Evolutionary conservation across 2,113 vertebrate species (phyloP), one percentile per base, ranked within the genome.

Genomic region (Condylura cristata): DNA sequence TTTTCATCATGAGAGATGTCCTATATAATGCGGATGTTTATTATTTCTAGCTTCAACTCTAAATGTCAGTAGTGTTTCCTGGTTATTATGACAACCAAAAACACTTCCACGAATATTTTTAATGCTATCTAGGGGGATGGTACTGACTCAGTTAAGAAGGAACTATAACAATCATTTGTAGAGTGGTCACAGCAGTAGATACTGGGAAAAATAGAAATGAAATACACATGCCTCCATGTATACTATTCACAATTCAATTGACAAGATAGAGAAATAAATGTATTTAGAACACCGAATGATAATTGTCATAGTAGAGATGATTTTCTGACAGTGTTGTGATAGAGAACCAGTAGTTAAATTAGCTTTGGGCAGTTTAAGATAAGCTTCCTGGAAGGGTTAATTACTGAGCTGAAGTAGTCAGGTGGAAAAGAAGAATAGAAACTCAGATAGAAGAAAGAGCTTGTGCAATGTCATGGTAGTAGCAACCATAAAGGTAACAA

Each of bases 51-150:
- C 17, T 16, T 37, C 20, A 46, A 83, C 41, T 22, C 13, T 48
- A 85, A 94, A 87, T 79, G 53, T 89, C 66, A 80, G 65, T 48
- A 68, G 28, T 75, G 24, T 93, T 93, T 91, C 41, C 41, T 89
- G 44, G 41, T 76, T 89, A 22, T 85, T 44, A 32, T 76, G 66
- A 93, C 58, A 88, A 58, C 48, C 3, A 70, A 80, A 82, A 75
- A 84, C 71, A 61, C 28, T 32, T 90, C 63, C 44, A 68, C 39
- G 63, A n/a, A 68, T 88, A 90, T 83, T 53, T 37, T 37, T 76
- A 96, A 81, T 89, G 26, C n/a, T 86, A 28, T 90, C 26, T 74
- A 65, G 22, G 41, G 46, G 24, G 5, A 93, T n/a, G 12, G 28
- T 65, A 41, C 37, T 53, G n/a, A 70, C 26, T 85, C 61, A 86